Percentiles rank a stretch among this genome's conserved stretches.
Conservation (phyloP, 2,113 vertebrate genomes). For the Chrysochloris asiatica region DNA sequence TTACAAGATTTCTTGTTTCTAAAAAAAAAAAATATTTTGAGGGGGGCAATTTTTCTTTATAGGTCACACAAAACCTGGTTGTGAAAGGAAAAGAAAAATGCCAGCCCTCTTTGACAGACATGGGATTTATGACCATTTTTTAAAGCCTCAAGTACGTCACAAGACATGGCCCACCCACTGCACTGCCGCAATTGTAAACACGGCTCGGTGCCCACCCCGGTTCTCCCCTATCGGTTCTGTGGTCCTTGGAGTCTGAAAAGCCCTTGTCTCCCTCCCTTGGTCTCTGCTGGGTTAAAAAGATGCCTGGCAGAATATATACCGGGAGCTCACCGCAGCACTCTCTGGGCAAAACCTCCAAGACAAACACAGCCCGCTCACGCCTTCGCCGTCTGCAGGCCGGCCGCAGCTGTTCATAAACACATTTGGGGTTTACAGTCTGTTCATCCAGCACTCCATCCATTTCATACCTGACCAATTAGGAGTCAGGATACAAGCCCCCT, state of each 20-base stretch:
- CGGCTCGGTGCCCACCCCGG: background rate
- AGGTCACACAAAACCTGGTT: constrained; percentile 66
- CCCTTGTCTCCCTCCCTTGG: constrained; percentile 58
- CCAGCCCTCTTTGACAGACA: constrained; percentile 70
- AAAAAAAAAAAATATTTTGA: background rate
- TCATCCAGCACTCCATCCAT: constrained; percentile 33
- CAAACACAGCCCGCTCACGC: constrained; percentile 79
- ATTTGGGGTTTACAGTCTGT: constrained; percentile 44
- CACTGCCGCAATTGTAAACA: constrained; percentile 71
- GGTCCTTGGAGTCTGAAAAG: constrained; percentile 63
- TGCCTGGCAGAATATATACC: constrained; percentile 22
- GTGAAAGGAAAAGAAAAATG: constrained; percentile 71
- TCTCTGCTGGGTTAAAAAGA: constrained; percentile 71
- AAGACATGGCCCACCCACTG: constrained; percentile 69
- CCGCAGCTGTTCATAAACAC: constrained; percentile 73
- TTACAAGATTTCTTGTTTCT: background rate
- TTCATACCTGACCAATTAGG: too few relatives aligned
- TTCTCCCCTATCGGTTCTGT: background rate
- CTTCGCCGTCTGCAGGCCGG: constrained; percentile 61
- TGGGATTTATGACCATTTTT: constrained; percentile 71
- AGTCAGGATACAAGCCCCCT: too few relatives aligned
- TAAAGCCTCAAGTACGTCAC: constrained; percentile 80
- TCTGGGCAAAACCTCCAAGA: constrained; percentile 82
- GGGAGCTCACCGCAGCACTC: constrained; percentile 61
- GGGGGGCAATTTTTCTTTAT: background rate